Percentiles rank a stretch among this genome's conserved stretches.
Evolutionary conservation across 2,113 vertebrate species (phyloP).

Genomic region (Todiramphus saurophagus): DNA sequence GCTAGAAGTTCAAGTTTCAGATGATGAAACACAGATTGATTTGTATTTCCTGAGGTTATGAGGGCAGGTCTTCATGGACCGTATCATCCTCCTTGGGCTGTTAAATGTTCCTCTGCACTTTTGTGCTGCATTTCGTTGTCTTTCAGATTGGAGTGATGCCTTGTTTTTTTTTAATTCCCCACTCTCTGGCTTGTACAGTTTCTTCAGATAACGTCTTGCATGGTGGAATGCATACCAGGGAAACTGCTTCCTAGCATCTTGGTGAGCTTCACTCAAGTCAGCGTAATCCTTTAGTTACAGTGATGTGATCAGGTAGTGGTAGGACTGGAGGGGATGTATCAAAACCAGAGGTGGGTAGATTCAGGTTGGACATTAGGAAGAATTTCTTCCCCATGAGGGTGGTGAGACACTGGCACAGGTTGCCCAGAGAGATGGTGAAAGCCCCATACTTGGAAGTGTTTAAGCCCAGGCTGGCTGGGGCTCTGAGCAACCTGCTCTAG

Average conservation of each 20-base stretch:
- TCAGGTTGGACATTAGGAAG: too few relatives aligned
- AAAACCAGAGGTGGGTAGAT: too few relatives aligned
- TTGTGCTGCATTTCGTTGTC: background rate
- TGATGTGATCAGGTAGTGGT: background rate
- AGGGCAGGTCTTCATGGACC: constrained; percentile 32
- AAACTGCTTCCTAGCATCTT: background rate
- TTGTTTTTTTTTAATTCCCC: background rate
- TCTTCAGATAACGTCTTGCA: background rate
- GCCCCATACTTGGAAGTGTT: background rate
- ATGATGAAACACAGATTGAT: constrained; percentile 64
- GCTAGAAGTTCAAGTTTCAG: constrained; percentile 57
- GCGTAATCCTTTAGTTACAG: background rate
- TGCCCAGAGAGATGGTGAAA: too few relatives aligned
- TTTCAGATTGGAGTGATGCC: background rate
- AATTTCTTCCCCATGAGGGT: too few relatives aligned
- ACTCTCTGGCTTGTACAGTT: background rate
- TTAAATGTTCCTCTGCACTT: background rate
- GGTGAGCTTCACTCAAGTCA: background rate
- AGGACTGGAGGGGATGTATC: too few relatives aligned
- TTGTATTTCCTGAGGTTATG: constrained; percentile 55
- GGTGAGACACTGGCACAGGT: too few relatives aligned
- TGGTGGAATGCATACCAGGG: background rate
- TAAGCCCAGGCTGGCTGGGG: background rate
- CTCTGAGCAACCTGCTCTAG: background rate
- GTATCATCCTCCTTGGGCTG: constrained; percentile 7